phyloP scores from a whole-genome alignment of 2,797 vertebrate genomes.

The Peromyscus attwateri region DNA sequence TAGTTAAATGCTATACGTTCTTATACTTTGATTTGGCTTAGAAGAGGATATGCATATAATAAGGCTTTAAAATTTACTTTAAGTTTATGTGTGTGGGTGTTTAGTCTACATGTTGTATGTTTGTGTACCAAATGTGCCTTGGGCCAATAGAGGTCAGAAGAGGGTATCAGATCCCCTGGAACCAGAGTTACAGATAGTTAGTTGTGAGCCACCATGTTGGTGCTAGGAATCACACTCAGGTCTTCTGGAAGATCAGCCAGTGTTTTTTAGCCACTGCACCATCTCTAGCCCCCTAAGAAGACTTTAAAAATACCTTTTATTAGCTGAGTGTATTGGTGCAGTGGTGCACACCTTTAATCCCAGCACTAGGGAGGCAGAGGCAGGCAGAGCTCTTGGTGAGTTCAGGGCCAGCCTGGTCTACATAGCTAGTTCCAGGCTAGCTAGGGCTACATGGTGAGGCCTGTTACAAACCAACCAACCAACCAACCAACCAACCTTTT shows the following conservation, averaged over 20 bases:
- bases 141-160: not conserved
- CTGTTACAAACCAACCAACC: not conserved
- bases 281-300: not conserved
- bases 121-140: not conserved
- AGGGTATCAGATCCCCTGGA: not conserved
- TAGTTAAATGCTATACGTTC: not conserved
- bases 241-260: not conserved
- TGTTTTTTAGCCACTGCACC: not conserved
- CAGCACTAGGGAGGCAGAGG: not conserved
- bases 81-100: not conserved
- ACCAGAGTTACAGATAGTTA: not conserved
- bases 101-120: not conserved
- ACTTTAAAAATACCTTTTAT: not conserved
- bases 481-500: not conserved
- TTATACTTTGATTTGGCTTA: conserved; percentile 51
- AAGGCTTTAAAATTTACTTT: not conserved
- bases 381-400: not conserved
- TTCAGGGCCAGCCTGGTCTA: not conserved
- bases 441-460: not conserved
- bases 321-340: not conserved
- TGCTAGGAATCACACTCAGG: not conserved
- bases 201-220: not conserved
- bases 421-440: not conserved
- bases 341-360: not conserved
- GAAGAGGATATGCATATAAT: not conserved